Percentiles rank a stretch among this genome's conserved stretches.
Evolutionary conservation across 1,140 invertebrate species (phyloP).

Genomic region (Belonocnema kinseyi): DNA sequence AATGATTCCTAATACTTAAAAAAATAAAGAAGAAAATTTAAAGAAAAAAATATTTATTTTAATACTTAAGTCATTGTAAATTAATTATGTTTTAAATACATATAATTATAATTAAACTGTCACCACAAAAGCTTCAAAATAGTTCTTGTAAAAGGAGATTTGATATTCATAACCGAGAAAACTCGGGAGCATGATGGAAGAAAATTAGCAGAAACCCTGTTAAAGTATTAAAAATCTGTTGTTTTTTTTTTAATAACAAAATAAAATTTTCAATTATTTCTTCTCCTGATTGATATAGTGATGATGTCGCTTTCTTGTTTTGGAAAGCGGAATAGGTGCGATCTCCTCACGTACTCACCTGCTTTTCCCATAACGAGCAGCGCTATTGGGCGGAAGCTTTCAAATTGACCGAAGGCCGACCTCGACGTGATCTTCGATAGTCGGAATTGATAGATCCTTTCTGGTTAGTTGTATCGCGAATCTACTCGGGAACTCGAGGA

Average conservation of each 20-base stretch:
- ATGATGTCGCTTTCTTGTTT: constrained; percentile 30
- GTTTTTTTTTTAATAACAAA: neutral
- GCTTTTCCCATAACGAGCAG: constrained; percentile 29
- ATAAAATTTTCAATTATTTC: neutral
- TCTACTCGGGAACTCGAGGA: constrained; percentile 7
- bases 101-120: too few species aligned
- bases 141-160: too few species aligned
- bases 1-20: too few species aligned
- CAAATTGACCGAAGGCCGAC: constrained; percentile 29
- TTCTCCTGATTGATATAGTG: neutral
- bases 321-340: constrained; percentile 31
- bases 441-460: constrained; percentile 13
- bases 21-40: too few species aligned
- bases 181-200: too few species aligned
- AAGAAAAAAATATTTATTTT: too few species aligned
- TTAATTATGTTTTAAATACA: too few species aligned
- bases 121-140: too few species aligned
- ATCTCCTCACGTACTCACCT: constrained; percentile 23
- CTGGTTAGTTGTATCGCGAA: constrained; percentile 23
- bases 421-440: constrained; percentile 23
- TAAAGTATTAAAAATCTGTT: too few species aligned
- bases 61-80: too few species aligned
- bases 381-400: constrained; percentile 30
- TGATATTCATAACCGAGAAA: too few species aligned
- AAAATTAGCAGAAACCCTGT: too few species aligned